Conservation (phyloP, 2,113 vertebrate genomes). For the Festucalex cinctus region DNA sequence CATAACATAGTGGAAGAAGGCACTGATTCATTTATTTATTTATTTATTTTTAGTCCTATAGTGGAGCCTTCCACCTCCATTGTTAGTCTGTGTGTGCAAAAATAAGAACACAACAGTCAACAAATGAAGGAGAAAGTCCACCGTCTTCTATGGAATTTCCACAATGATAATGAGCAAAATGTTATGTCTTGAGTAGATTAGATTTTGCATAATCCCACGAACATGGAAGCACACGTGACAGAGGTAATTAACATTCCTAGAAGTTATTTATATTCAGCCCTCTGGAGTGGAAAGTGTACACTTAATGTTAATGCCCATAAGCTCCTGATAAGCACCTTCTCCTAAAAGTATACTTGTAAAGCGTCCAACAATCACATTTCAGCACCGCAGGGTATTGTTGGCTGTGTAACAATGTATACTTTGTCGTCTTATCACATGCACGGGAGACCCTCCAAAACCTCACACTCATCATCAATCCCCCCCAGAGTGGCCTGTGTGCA, state of each 20-base stretch:
- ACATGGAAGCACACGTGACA: conserved; percentile 13
- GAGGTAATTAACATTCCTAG: conserved; percentile 49
- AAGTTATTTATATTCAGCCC: conserved; percentile 53
- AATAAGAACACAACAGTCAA: not conserved
- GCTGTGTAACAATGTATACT: conserved; percentile 24
- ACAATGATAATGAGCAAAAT: not conserved
- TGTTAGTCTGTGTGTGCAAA: not conserved
- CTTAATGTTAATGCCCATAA: conserved; percentile 39
- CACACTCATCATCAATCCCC: conserved; percentile 18
- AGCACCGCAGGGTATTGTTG: conserved; percentile 16
- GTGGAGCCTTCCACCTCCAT: too few species aligned
- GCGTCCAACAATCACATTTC: conserved; percentile 11
- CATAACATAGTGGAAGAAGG: too few species aligned
- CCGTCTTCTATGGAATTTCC: conserved; percentile 1
- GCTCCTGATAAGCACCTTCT: conserved; percentile 36
- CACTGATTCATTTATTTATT: too few species aligned
- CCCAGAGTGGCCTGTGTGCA: conserved; percentile 36
- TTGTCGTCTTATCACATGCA: conserved; percentile 21
- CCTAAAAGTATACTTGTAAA: conserved; percentile 7
- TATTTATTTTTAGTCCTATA: too few species aligned
- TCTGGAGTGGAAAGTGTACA: conserved; percentile 35
- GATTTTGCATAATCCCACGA: conserved; percentile 5
- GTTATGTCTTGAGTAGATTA: conserved; percentile 4
- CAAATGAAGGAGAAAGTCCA: not conserved
- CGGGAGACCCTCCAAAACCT: conserved; percentile 11